These are phyloP conservation scores for Potorous gilbertii DNA, from an alignment of 2,797 vertebrate genomes.

Conservation along the genomic window DNA sequence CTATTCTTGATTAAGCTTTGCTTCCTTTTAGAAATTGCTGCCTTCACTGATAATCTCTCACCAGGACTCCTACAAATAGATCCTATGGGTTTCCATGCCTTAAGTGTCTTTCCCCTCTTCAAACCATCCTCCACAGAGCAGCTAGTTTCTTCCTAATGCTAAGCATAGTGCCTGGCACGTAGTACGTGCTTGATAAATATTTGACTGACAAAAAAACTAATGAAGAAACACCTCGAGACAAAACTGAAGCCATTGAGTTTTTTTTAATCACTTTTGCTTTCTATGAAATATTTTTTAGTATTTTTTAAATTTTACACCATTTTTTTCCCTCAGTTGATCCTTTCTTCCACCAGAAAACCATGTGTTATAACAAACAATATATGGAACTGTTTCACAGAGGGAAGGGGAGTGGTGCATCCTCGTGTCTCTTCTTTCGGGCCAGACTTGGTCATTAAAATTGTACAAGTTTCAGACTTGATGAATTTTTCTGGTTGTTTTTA, in stretches of 20 bases:
- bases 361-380: neutral
- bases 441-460: neutral
- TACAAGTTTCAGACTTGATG: neutral
- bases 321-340: neutral
- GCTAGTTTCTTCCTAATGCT: no score
- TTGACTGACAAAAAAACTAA: neutral
- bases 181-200: no score
- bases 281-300: neutral
- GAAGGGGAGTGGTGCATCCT: neutral
- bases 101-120: no score
- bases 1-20: no score
- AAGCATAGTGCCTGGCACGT: no score
- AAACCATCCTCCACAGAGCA: no score
- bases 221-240: neutral
- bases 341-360: neutral
- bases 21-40: no score
- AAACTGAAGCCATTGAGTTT: neutral
- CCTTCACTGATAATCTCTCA: no score
- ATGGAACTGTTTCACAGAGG: neutral
- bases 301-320: neutral
- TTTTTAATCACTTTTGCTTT: neutral
- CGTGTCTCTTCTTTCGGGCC: neutral
- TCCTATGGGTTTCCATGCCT: no score
- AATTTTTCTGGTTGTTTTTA: neutral
- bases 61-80: no score